Conservation (phyloP, 2,113 vertebrate species). For the Eurystomus gularis region DNA sequence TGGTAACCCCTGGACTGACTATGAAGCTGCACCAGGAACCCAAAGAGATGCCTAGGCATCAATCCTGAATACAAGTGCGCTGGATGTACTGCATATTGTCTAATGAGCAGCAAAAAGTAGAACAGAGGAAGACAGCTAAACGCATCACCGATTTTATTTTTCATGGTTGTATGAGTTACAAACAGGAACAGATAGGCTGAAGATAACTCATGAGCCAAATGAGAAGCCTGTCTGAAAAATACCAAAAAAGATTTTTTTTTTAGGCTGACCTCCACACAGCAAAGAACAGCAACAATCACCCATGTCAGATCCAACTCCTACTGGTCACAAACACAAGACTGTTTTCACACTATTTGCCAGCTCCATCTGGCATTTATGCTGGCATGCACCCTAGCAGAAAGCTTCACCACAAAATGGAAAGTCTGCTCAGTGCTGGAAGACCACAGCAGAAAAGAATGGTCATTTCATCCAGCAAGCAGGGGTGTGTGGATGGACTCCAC, state of each 20-base stretch:
- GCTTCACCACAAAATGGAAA: neutral
- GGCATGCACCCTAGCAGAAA: neutral
- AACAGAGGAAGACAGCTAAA: neutral
- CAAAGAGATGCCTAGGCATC: neutral
- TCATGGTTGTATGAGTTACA: neutral
- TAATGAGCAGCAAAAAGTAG: neutral
- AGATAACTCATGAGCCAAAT: neutral
- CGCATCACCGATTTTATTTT: neutral
- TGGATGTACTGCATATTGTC: neutral
- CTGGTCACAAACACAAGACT: neutral
- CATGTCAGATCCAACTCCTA: neutral
- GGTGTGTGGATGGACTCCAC: neutral
- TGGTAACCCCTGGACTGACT: neutral
- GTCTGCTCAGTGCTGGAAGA: neutral
- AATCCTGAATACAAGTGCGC: neutral
- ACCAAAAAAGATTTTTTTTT: neutral
- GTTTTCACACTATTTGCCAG: neutral
- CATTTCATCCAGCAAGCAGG: neutral
- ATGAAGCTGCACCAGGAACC: neutral
- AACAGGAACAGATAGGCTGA: neutral
- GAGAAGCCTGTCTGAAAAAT: neutral
- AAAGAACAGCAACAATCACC: neutral
- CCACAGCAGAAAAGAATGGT: neutral
- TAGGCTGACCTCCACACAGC: neutral
- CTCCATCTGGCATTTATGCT: neutral